Conservation (phyloP, 2,797 vertebrate species). For the Chiroxiphia lanceolata region DNA sequence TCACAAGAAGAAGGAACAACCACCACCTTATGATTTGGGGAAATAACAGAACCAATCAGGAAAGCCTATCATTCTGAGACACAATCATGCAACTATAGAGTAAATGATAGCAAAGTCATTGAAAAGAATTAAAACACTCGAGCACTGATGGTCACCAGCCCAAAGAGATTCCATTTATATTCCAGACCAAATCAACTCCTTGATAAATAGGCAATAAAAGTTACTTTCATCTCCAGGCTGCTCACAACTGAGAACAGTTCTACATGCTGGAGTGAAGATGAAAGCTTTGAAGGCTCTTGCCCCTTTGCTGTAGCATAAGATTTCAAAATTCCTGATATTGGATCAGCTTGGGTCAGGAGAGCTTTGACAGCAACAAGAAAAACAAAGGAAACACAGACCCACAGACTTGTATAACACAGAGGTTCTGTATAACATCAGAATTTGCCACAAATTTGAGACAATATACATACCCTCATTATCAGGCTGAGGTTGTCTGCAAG, state of each 20-base stretch:
- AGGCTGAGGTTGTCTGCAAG: background rate
- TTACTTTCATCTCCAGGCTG: background rate
- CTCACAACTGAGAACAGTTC: background rate
- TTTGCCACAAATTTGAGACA: fast-evolving
- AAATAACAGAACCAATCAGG: background rate
- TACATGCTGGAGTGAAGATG: background rate
- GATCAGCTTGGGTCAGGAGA: background rate
- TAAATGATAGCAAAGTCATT: background rate
- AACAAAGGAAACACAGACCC: background rate
- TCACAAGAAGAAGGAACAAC: background rate
- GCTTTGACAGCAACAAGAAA: background rate
- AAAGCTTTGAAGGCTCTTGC: background rate
- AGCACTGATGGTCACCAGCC: background rate
- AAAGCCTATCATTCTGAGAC: background rate
- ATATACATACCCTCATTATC: background rate
- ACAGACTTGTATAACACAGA: background rate
- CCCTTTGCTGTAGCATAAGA: background rate
- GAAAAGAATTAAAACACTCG: background rate
- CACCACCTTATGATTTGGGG: background rate
- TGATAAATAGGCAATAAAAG: background rate
- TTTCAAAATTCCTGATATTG: background rate
- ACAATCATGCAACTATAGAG: background rate
- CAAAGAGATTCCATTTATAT: background rate
- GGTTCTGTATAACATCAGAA: too few relatives aligned
- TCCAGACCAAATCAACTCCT: background rate